Conservation (phyloP, 1,140 invertebrate species). For the Drosophila dunni region DNA sequence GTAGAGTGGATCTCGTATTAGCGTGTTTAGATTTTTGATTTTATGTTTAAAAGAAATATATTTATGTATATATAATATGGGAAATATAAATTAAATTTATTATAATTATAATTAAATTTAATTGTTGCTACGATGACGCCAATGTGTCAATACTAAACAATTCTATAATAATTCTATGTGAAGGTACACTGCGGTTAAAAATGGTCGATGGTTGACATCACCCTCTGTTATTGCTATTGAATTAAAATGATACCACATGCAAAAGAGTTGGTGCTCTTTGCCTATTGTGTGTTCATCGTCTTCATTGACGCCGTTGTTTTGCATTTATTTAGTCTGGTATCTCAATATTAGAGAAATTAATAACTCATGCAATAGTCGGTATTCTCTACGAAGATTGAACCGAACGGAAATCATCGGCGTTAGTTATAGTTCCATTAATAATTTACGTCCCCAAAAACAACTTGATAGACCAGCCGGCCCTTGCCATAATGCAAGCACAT, state of each 20-base stretch:
- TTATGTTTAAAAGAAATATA: neutral
- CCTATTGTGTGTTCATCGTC: slow-evolving; percentile 17
- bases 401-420: slow-evolving; percentile 33
- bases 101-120: too few species aligned
- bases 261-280: neutral
- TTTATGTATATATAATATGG: too few species aligned
- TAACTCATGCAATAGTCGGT: slow-evolving; percentile 29
- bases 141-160: neutral
- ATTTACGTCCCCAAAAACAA: slow-evolving; percentile 11
- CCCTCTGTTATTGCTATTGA: neutral
- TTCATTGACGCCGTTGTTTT: neutral
- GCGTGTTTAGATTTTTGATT: too few species aligned
- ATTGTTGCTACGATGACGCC: neutral
- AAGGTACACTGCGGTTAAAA: neutral
- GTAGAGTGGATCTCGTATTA: neutral
- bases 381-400: slow-evolving; percentile 48
- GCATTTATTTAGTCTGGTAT: neutral
- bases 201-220: neutral
- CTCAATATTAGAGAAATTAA: slow-evolving; percentile 26
- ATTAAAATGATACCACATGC: neutral
- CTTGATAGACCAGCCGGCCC: slow-evolving; percentile 16
- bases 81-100: too few species aligned
- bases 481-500: slow-evolving; percentile 45
- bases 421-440: slow-evolving; percentile 15
- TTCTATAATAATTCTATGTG: neutral